Evolutionary conservation across 2,888 invertebrate species (phyloP).

Genomic region (Anodontia alba): DNA sequence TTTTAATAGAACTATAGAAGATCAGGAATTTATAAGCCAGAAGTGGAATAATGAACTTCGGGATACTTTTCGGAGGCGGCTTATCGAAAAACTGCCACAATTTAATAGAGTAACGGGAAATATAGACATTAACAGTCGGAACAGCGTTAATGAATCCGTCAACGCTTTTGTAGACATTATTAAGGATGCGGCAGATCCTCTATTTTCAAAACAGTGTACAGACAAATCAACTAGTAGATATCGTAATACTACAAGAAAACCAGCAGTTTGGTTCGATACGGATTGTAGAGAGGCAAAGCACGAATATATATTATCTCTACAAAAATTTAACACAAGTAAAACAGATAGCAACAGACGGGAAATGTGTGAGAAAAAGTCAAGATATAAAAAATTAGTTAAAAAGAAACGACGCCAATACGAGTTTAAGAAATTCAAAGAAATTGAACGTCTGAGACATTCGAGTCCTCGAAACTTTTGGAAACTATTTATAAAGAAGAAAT

Average conservation of each 20-base stretch:
- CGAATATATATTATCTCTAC: neutral
- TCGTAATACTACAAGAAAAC: neutral
- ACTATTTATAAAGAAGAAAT: slow-evolving; percentile 11
- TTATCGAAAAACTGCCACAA: neutral
- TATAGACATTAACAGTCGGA: neutral
- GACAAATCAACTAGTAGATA: neutral
- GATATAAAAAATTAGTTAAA: slow-evolving; percentile 20
- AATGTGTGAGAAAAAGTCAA: slow-evolving; percentile 1
- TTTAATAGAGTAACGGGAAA: neutral
- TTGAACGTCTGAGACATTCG: neutral
- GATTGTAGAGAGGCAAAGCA: slow-evolving; percentile 6
- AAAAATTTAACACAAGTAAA: neutral
- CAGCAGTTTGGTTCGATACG: slow-evolving; percentile 12
- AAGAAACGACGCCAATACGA: neutral
- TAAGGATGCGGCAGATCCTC: slow-evolving; percentile 3
- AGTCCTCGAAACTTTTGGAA: slow-evolving; percentile 20
- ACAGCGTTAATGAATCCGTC: neutral
- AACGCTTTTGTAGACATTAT: neutral
- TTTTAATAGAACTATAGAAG: neutral
- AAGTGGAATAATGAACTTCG: slow-evolving; percentile 4
- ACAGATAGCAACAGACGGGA: neutral
- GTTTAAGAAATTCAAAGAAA: slow-evolving; percentile 1
- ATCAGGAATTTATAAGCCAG: neutral
- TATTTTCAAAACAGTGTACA: neutral
- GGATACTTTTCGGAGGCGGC: neutral